Conservation (phyloP, 2,888 invertebrate genomes). For the Pollenia labialis region DNA sequence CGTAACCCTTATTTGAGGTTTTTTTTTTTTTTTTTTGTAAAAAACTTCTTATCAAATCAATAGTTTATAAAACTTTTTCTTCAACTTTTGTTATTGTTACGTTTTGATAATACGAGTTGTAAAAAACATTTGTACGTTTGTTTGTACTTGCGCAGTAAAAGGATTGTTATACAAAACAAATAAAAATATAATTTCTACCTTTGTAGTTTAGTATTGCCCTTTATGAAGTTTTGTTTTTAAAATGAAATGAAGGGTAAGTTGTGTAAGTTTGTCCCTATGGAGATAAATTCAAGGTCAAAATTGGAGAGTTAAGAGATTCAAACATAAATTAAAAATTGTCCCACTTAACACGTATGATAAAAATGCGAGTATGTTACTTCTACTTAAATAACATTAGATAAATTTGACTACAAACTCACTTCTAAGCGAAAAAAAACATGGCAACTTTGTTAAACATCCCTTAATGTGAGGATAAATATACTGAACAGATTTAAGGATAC, state of each 20-base stretch:
- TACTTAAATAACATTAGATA: too few relatives aligned
- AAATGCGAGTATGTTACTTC: too few relatives aligned
- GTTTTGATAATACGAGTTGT: background rate
- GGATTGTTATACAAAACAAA: conserved; percentile 1
- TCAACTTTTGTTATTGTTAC: background rate
- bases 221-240: background rate
- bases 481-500: conserved; percentile 35
- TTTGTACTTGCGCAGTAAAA: conserved; percentile 70
- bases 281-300: too few relatives aligned
- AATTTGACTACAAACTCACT: too few relatives aligned
- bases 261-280: too few relatives aligned
- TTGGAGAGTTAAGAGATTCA: too few relatives aligned
- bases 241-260: background rate
- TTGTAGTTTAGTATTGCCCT: conserved; percentile 13
- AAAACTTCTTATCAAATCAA: too few relatives aligned
- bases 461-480: conserved; percentile 7
- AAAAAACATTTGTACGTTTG: conserved; percentile 24
- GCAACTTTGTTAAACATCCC: conserved; percentile 46
- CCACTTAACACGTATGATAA: too few relatives aligned
- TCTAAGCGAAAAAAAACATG: background rate
- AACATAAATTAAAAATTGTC: too few relatives aligned
- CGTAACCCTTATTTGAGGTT: too few relatives aligned
- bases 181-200: background rate
- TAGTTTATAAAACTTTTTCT: background rate
- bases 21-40: too few relatives aligned